A percentile compares a stretch with the other conserved stretches of the same genome.
phyloP scores from a whole-genome alignment of 2,888 invertebrate species.

The Tanypteryx hageni region DNA sequence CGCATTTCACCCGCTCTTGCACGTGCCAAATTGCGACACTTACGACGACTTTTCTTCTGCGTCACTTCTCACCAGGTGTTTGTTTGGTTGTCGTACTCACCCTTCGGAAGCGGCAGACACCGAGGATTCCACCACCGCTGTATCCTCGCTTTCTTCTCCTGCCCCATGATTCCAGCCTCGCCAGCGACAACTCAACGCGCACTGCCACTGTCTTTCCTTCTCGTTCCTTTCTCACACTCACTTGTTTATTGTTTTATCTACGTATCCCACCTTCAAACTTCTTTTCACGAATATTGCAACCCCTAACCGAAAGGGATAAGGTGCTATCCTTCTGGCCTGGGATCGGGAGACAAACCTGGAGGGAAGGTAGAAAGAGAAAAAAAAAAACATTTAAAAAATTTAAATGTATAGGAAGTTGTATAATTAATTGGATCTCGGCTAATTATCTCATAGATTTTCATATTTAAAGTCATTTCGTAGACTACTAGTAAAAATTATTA shows the following conservation, averaged over 20 bases:
- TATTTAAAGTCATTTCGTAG: not conserved
- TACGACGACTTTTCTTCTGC: not conserved
- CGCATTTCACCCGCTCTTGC: too few species aligned
- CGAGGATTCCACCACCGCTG: conserved; percentile 55
- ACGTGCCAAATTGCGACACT: not conserved
- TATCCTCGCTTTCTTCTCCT: conserved; percentile 46
- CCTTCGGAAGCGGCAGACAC: conserved; percentile 48
- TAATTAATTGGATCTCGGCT: not conserved
- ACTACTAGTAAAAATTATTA: not conserved
- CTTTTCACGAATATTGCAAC: not conserved
- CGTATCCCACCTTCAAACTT: not conserved
- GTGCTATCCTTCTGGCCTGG: not conserved
- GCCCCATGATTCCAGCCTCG: conserved; percentile 29
- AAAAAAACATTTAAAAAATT: not conserved
- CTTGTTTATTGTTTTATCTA: not conserved
- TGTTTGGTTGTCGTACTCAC: not conserved
- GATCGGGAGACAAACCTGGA: not conserved
- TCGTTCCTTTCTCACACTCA: not conserved
- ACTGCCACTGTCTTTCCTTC: not conserved
- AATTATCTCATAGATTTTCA: not conserved
- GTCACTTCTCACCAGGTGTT: not conserved
- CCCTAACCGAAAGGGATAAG: not conserved
- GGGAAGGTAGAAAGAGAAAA: not conserved
- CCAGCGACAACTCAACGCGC: not conserved
- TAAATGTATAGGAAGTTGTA: not conserved